Conservation (phyloP, 2,797 vertebrate species). For the Gorsachius magnificus region DNA sequence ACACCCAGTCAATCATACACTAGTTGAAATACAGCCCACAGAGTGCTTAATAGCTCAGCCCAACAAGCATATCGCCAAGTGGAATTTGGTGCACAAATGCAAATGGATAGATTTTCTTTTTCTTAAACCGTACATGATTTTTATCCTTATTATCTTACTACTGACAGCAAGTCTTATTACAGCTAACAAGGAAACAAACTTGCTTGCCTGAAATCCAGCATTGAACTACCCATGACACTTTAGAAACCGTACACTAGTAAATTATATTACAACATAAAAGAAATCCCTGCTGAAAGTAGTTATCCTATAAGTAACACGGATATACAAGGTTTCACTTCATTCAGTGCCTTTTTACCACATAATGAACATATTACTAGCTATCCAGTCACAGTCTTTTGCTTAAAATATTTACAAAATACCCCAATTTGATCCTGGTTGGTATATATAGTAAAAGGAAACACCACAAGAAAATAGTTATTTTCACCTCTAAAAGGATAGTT, state of each 20-base stretch:
- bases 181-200: background rate
- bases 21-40: background rate
- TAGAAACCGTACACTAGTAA: background rate
- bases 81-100: background rate
- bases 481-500: background rate
- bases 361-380: background rate
- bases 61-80: background rate
- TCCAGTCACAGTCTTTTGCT: background rate
- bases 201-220: background rate
- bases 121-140: background rate
- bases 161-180: background rate
- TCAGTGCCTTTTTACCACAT: background rate
- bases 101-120: background rate
- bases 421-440: background rate
- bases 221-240: background rate
- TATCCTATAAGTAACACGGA: background rate
- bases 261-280: background rate
- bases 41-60: background rate
- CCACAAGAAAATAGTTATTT: conserved; percentile 1
- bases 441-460: background rate
- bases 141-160: background rate
- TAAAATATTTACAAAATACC: background rate
- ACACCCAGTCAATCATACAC: background rate
- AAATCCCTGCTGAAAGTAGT: background rate
- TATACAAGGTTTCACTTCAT: background rate